Evolutionary conservation across 2,888 invertebrate genomes (phyloP), one percentile per base, ranked within the genome.

Genomic region (Drosophila subquinaria): DNA sequence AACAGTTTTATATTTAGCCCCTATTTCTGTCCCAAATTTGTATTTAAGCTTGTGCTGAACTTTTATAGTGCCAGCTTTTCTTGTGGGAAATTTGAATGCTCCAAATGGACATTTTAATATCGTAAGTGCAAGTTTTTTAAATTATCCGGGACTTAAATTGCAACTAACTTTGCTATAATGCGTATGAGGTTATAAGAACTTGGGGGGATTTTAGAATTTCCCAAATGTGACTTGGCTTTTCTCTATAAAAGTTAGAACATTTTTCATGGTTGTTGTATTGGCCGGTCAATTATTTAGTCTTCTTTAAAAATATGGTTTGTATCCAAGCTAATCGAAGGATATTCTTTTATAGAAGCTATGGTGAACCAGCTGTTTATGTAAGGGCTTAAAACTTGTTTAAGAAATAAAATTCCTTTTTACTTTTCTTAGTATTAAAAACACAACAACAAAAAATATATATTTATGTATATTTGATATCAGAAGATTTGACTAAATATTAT

Each of bases 21-120:
- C 9, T 42, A 35, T 27, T 48, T 1, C 5, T 59, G 68, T 72
- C 72, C 76, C 72, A 76, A 67, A 13, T 0, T 23, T 55, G 62
- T 59, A 45, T 1, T n/a, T 13, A 20, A 36, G n/a, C 10, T 5
- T 11, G 2, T 11, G n/a, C 17, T 11, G 3, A 36, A 15, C 56
- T 45, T 23, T 45, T 42, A n/a, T 43, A 17, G 8, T 10, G 5
- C 3, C 4, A 20, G 27, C 35, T 48, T 11, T 42, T 30, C 15
- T 15, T 20, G 2, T 4, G 48, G 8, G 35, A 13, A 11, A 8
- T 51, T 10, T 56, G 1, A 20, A 48, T 38, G 13, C 35, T 0
- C 5, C 3, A 3, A 2, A 5, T 17, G 10, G 30, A 6, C 20
- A 40, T 1, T 48, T 36, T 33, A 35, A 36, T 59, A 69, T 69